Evolutionary conservation across 2,113 vertebrate species (phyloP).

Genomic region (Daboia siamensis): DNA sequence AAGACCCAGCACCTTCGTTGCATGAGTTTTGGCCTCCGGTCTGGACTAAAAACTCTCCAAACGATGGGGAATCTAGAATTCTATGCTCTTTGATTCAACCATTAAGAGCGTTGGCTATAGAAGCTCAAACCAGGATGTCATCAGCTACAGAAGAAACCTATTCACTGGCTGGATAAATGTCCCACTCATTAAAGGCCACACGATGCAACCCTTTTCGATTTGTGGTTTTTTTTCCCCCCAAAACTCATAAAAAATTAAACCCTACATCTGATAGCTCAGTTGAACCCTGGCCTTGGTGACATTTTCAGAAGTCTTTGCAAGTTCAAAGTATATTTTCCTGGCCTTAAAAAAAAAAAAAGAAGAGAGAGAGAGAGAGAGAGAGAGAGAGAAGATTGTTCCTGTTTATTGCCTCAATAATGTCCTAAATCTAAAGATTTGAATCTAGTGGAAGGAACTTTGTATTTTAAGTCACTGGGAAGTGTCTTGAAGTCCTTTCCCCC

Average conservation of each 20-base stretch:
- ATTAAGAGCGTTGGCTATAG: constrained; percentile 22
- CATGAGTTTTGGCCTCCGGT: background rate
- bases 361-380: too few relatives aligned
- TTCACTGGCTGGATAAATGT: background rate
- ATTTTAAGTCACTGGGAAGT: constrained; percentile 34
- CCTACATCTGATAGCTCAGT: constrained; percentile 1
- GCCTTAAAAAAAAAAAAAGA: constrained; percentile 33
- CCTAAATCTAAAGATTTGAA: constrained; percentile 12
- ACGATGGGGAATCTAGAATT: background rate
- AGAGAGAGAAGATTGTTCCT: constrained; percentile 22
- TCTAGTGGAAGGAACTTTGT: constrained; percentile 35
- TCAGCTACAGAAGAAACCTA: background rate
- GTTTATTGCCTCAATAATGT: constrained; percentile 45
- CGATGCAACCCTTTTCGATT: constrained; percentile 11
- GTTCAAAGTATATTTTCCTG: constrained; percentile 62
- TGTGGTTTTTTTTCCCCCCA: background rate
- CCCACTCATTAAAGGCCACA: constrained; percentile 19
- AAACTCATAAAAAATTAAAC: constrained; percentile 57
- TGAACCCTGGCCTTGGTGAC: constrained; percentile 46
- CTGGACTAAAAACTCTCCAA: background rate
- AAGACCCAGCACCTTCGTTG: background rate
- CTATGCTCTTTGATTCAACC: background rate
- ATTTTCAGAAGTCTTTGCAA: constrained; percentile 57
- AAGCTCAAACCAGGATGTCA: background rate
- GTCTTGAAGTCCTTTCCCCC: constrained; percentile 33